Evolutionary conservation across 2,888 invertebrate species (phyloP).

Genomic region (Eulithis testata): DNA sequence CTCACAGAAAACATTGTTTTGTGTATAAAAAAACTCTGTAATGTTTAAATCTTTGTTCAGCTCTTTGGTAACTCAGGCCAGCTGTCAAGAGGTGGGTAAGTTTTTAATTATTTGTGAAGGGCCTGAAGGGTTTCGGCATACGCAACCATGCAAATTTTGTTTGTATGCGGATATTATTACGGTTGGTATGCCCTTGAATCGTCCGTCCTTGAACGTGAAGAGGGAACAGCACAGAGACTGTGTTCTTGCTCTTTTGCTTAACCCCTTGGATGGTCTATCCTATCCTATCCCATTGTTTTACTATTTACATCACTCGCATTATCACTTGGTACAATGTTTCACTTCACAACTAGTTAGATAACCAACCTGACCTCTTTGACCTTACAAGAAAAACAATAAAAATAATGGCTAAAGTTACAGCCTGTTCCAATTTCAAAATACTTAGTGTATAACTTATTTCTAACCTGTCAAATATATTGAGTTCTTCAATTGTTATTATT

Average conservation of each 20-base stretch:
- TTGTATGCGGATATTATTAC: constrained; percentile 39
- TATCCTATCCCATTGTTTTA: background rate
- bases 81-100: constrained; percentile 92
- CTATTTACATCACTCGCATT: constrained; percentile 5
- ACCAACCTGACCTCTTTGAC: constrained; percentile 72
- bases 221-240: constrained; percentile 57
- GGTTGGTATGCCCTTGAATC: constrained; percentile 65
- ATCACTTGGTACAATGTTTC: constrained; percentile 35
- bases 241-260: constrained; percentile 37
- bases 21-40: constrained; percentile 78
- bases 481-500: constrained; percentile 3
- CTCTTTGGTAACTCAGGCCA: constrained; percentile 86
- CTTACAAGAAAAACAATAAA: constrained; percentile 43
- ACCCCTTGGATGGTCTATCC: background rate
- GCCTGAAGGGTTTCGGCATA: constrained; percentile 17
- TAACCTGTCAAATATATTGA: background rate
- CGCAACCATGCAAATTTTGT: constrained; percentile 13
- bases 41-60: constrained; percentile 87
- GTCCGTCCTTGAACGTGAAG: constrained; percentile 71
- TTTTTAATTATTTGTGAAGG: constrained; percentile 59
- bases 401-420: constrained; percentile 10
- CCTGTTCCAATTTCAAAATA: constrained; percentile 10
- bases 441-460: background rate
- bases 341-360: constrained; percentile 60
- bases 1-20: constrained; percentile 55